Percentiles rank a stretch among this genome's conserved stretches.
Evolutionary conservation across 2,797 vertebrate species (phyloP).

Genomic region (Notoglanidium macrostoma): DNA sequence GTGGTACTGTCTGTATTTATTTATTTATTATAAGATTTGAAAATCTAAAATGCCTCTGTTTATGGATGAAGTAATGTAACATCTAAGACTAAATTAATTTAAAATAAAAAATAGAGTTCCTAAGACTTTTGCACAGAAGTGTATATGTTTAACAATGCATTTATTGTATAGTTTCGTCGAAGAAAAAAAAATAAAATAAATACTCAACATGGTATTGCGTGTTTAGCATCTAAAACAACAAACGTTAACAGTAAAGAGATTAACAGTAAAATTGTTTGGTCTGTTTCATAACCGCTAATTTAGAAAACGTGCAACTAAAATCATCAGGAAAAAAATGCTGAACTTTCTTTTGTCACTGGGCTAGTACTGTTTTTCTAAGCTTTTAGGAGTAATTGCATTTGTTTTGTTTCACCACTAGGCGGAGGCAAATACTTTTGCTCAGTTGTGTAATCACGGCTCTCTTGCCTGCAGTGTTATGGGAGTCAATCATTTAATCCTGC

Average conservation of each 20-base stretch:
- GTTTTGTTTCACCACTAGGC: slow-evolving; percentile 42
- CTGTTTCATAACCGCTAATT: too few species aligned
- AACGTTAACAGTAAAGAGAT: background rate
- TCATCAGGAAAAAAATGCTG: background rate
- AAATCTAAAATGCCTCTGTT: too few species aligned
- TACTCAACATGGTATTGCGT: background rate
- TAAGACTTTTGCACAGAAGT: too few species aligned
- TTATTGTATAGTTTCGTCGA: too few species aligned
- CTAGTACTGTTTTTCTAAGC: background rate
- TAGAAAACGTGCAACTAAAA: background rate
- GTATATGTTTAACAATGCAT: too few species aligned
- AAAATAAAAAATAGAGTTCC: too few species aligned
- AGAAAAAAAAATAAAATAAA: too few species aligned
- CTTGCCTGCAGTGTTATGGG: background rate
- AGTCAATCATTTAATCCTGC: slow-evolving; percentile 44
- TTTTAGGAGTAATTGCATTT: slow-evolving; percentile 14
- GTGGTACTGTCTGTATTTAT: too few species aligned
- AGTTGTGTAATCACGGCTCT: slow-evolving; percentile 22
- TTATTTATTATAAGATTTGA: too few species aligned
- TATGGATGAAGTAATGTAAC: too few species aligned
- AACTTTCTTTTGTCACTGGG: background rate
- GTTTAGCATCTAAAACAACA: background rate
- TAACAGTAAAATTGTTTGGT: background rate
- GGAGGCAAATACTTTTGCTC: slow-evolving; percentile 44
- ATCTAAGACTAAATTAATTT: too few species aligned